A percentile compares a stretch with the other conserved stretches of the same genome.
Evolutionary conservation across 2,797 vertebrate genomes (phyloP).

Genomic region (Cossypha niveicapilla): DNA sequence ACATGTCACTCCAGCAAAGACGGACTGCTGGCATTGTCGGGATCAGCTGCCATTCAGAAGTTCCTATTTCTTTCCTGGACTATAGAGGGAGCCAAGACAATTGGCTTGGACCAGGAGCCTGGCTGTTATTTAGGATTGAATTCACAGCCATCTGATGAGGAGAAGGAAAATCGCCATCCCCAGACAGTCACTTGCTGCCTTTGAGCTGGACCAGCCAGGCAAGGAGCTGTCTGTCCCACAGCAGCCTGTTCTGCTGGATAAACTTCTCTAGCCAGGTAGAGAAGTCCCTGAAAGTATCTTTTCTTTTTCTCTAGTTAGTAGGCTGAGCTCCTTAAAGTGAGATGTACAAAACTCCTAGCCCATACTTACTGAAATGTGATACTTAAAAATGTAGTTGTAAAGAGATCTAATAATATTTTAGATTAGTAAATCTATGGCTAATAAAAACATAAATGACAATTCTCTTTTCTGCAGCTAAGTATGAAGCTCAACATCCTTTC

Average conservation of each 20-base stretch:
- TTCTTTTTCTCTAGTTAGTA: not conserved
- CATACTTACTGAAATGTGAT: not conserved
- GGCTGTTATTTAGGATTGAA: not conserved
- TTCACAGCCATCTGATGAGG: not conserved
- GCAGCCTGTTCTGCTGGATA: not conserved
- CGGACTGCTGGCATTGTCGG: rapidly evolving
- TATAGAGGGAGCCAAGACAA: conserved; percentile 29
- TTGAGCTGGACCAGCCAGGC: not conserved
- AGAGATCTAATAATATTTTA: not conserved
- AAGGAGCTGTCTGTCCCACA: not conserved
- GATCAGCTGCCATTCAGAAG: not conserved
- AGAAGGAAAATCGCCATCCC: not conserved
- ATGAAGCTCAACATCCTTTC: not conserved
- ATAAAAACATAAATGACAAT: not conserved
- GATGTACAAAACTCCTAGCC: not conserved
- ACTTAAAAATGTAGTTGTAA: not conserved
- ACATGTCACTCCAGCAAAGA: not conserved
- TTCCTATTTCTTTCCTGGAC: not conserved
- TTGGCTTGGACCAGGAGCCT: not conserved
- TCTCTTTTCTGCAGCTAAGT: not conserved
- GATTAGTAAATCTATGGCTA: not conserved
- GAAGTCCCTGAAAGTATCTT: not conserved
- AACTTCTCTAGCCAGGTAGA: not conserved
- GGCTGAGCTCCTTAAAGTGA: not conserved
- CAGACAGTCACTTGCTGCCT: not conserved